Conservation (phyloP, 2,888 invertebrate genomes). For the Bellardia bayeri region DNA sequence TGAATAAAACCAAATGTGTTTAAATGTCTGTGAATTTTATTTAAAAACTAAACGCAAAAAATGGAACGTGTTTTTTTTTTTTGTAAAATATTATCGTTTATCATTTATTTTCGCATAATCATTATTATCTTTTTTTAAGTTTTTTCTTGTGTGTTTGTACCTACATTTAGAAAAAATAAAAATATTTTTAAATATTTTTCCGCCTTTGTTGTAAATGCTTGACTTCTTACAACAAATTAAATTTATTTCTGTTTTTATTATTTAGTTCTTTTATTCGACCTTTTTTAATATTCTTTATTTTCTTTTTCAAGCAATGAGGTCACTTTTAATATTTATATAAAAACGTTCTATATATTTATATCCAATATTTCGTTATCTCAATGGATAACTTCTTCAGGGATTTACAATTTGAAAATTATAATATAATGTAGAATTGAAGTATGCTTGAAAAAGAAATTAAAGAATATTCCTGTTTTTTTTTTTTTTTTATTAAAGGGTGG, state of each 20-base stretch:
- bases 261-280: too few species aligned
- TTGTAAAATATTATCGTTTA: not conserved
- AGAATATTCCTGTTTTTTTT: too few species aligned
- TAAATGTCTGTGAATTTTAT: conserved; percentile 2
- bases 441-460: too few species aligned
- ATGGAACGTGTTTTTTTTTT: conserved; percentile 33
- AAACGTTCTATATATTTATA: too few species aligned
- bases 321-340: too few species aligned
- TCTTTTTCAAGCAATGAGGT: too few species aligned
- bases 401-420: too few species aligned
- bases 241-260: not conserved
- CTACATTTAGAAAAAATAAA: not conserved
- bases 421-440: too few species aligned
- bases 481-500: too few species aligned
- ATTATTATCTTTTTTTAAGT: not conserved
- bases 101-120: conserved; percentile 10
- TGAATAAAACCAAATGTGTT: conserved; percentile 1
- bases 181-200: conserved; percentile 12
- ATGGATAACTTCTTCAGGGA: too few species aligned
- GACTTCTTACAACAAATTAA: not conserved
- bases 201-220: conserved; percentile 1
- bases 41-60: not conserved
- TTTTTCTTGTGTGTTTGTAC: not conserved
- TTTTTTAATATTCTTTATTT: too few species aligned
- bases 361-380: too few species aligned